phyloP scores from a whole-genome alignment of 2,797 vertebrate genomes.

The Urocyon cinereoargenteus region DNA sequence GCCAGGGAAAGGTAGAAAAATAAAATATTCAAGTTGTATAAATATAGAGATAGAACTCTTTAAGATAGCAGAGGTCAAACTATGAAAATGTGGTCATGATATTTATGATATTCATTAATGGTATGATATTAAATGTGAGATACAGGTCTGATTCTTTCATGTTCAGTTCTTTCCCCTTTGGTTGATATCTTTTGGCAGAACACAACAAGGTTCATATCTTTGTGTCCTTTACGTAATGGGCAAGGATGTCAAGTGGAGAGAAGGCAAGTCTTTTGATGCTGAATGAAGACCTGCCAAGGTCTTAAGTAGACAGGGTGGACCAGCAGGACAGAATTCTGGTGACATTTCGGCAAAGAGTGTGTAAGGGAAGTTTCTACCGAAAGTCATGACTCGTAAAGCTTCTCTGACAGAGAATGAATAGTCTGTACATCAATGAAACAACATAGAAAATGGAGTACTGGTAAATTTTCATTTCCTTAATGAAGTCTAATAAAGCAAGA shows the following conservation, averaged over 20 bases:
- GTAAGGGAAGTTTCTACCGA: background rate
- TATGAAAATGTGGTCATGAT: background rate
- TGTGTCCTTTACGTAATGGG: background rate
- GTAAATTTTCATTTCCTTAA: conserved; percentile 24
- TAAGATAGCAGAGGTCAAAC: background rate
- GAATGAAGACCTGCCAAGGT: background rate
- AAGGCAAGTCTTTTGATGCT: background rate
- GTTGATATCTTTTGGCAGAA: background rate
- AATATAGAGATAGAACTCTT: background rate
- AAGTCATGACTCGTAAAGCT: background rate
- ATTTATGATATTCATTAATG: background rate
- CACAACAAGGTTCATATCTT: background rate
- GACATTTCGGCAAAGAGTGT: background rate
- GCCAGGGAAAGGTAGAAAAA: background rate
- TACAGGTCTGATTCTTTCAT: background rate
- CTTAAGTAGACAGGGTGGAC: background rate
- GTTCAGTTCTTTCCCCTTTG: background rate
- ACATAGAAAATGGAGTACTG: background rate
- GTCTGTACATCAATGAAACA: background rate
- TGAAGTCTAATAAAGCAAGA: background rate
- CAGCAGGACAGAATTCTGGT: background rate
- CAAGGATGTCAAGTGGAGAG: background rate
- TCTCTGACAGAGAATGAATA: background rate
- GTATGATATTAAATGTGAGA: background rate
- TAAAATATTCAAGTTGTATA: conserved; percentile 17